phyloP scores from a whole-genome alignment of 2,888 invertebrate genomes.

The Trileptium ribeirensis region DNA sequence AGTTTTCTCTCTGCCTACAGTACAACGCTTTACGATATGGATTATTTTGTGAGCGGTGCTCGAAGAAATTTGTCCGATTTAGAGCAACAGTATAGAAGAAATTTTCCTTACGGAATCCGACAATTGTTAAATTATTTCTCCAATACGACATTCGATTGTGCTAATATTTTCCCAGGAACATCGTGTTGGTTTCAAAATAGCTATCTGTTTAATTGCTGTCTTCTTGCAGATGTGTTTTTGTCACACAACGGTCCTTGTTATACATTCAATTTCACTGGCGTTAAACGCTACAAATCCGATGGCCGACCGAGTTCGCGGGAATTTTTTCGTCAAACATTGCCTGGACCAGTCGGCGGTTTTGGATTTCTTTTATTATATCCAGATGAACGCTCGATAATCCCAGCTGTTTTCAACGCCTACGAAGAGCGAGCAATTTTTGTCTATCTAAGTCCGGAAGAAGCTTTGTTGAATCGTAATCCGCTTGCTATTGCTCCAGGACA shows the following conservation, averaged over 20 bases:
- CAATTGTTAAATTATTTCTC: background rate
- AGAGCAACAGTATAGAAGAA: background rate
- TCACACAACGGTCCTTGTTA: slow-evolving; percentile 5
- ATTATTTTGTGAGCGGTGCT: background rate
- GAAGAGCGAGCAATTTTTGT: background rate
- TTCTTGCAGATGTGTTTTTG: background rate
- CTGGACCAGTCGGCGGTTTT: slow-evolving; percentile 3
- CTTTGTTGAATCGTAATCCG: background rate
- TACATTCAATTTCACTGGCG: background rate
- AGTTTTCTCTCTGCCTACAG: slow-evolving; percentile 3
- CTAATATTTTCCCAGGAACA: background rate
- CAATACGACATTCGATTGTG: background rate
- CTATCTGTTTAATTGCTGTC: background rate
- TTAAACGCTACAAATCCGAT: background rate
- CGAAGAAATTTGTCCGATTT: background rate
- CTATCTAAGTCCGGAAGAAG: background rate
- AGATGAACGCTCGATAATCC: background rate
- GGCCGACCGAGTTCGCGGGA: too few species aligned
- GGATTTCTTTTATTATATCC: background rate
- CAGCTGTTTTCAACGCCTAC: background rate
- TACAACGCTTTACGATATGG: slow-evolving; percentile 5
- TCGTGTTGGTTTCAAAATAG: slow-evolving; percentile 4
- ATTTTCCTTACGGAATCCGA: background rate
- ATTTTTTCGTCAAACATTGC: background rate
- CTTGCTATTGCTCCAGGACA: background rate